Evolutionary conservation across 2,888 invertebrate genomes (phyloP).

Genomic region (Lasius fuliginosus): DNA sequence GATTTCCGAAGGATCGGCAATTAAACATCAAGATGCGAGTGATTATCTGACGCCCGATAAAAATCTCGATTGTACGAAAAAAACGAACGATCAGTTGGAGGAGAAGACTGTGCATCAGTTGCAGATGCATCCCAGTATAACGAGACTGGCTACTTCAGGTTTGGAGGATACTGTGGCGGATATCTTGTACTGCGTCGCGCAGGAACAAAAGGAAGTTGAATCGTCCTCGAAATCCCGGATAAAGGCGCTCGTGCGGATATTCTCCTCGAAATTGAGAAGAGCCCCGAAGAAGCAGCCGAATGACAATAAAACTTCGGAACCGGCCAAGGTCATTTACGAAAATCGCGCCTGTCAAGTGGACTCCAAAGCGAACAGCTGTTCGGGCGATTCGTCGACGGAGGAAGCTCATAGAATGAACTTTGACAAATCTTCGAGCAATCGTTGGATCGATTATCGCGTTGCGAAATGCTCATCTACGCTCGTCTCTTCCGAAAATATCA

Average conservation of each 20-base stretch:
- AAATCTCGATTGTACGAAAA: neutral
- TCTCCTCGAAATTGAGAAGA: conserved; percentile 68
- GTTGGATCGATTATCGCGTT: neutral
- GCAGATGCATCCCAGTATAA: conserved; percentile 72
- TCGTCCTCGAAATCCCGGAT: conserved; percentile 60
- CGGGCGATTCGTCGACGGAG: conserved; percentile 58
- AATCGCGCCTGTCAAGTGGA: conserved; percentile 71
- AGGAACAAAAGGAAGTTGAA: conserved; percentile 27
- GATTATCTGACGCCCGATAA: conserved; percentile 18
- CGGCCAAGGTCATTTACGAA: conserved; percentile 72
- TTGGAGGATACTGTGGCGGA: conserved; percentile 65
- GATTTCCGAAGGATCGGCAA: conserved; percentile 73
- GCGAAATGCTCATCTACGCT: conserved; percentile 19
- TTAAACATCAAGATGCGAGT: conserved; percentile 50
- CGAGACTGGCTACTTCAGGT: conserved; percentile 66
- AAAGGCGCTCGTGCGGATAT: conserved; percentile 67
- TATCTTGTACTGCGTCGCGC: conserved; percentile 62
- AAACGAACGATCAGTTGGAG: conserved; percentile 17
- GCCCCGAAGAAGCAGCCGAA: conserved; percentile 20
- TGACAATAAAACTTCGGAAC: neutral
- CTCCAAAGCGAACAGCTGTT: conserved; percentile 65
- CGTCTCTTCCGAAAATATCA: neutral
- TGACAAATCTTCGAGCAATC: neutral
- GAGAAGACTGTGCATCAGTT: conserved; percentile 60
- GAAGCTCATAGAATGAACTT: neutral